Evolutionary conservation across 2,888 invertebrate species (phyloP).

Genomic region (Amphipoea oculea): DNA sequence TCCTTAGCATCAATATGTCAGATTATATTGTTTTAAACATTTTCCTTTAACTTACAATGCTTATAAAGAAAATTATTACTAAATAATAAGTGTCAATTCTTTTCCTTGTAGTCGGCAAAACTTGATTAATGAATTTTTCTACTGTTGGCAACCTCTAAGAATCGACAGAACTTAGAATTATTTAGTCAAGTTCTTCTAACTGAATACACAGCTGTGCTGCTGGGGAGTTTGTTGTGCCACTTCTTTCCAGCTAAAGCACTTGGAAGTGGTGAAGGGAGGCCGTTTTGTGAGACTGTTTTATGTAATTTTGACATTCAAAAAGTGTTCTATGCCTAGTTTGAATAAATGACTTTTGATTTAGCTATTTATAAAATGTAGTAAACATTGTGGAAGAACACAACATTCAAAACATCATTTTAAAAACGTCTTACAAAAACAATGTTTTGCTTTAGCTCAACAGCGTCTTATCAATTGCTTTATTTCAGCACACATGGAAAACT

Average conservation of each 20-base stretch:
- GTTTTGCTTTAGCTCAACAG: constrained; percentile 12
- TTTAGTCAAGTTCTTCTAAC: background rate
- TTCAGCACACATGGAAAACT: constrained; percentile 2
- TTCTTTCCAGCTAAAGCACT: background rate
- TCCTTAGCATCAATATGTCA: constrained; percentile 7
- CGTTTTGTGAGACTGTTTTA: background rate
- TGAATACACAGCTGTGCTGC: background rate
- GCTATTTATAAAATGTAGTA: background rate
- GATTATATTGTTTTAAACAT: background rate
- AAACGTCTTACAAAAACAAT: background rate
- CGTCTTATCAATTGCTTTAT: constrained; percentile 48
- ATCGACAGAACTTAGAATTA: background rate
- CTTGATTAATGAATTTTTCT: background rate
- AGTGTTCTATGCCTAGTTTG: background rate
- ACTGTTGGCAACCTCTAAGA: background rate
- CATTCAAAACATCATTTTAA: background rate
- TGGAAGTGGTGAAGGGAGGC: background rate
- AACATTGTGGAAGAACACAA: background rate
- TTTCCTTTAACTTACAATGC: background rate
- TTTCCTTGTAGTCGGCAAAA: constrained; percentile 2
- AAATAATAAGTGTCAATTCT: background rate
- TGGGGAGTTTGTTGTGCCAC: background rate
- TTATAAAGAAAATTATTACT: background rate
- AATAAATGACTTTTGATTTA: background rate
- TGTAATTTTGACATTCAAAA: background rate